Percentiles rank a stretch among this genome's conserved stretches.
Evolutionary conservation across 2,888 invertebrate species (phyloP).

Genomic region (Seladonia tumulorum): DNA sequence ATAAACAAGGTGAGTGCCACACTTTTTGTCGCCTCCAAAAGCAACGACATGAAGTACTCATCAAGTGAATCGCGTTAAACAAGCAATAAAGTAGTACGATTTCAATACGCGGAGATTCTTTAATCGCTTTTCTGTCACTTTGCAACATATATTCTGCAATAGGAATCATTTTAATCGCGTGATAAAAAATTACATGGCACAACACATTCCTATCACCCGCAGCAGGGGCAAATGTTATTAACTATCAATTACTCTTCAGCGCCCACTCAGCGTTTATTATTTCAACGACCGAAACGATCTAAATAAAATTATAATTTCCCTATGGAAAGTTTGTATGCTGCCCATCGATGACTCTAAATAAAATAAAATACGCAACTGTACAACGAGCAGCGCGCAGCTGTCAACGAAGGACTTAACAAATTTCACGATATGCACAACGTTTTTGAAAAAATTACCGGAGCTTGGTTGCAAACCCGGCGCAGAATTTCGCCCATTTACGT

Average conservation of each 20-base stretch:
- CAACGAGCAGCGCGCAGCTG: background rate
- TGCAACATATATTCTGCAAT: background rate
- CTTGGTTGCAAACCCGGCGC: background rate
- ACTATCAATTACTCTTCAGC: background rate
- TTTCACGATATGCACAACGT: background rate
- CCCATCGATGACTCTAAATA: background rate
- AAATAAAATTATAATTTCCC: background rate
- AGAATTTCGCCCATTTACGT: background rate
- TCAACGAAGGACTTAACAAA: background rate
- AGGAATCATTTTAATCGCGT: background rate
- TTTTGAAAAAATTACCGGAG: background rate
- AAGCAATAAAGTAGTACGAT: background rate
- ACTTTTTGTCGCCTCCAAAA: background rate
- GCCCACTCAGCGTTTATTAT: background rate
- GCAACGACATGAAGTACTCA: background rate
- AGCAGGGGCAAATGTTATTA: background rate
- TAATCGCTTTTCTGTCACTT: background rate
- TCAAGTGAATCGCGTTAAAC: background rate
- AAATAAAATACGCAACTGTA: background rate
- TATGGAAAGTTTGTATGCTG: background rate
- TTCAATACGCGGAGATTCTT: background rate
- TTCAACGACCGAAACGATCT: background rate
- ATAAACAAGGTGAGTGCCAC: background rate
- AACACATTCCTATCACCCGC: background rate
- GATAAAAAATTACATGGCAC: background rate